Evolutionary conservation across 2,113 vertebrate genomes (phyloP).

Genomic region (Elanoides forficatus): DNA sequence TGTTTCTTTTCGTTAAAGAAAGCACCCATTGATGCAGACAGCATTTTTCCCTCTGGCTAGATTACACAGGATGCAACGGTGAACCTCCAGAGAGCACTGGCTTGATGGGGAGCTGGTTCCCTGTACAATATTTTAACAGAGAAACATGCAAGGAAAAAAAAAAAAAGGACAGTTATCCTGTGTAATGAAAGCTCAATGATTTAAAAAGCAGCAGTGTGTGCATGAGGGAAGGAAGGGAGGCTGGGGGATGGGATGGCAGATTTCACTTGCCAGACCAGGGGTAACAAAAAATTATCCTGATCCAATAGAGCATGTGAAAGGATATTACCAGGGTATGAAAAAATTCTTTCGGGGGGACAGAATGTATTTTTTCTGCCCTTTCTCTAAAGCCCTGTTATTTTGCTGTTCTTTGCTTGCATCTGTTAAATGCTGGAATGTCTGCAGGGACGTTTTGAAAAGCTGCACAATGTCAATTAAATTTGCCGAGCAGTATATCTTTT

Average conservation of each 20-base stretch:
- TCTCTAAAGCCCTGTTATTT: slow-evolving; percentile 51
- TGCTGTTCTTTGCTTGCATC: slow-evolving; percentile 57
- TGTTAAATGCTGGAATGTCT: slow-evolving; percentile 72
- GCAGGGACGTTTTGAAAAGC: slow-evolving; percentile 69
- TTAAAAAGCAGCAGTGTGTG: slow-evolving; percentile 29
- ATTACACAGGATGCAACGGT: neutral
- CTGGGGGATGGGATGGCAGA: neutral
- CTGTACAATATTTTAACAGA: neutral
- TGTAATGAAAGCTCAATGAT: slow-evolving; percentile 11
- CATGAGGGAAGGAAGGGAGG: neutral
- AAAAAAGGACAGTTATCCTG: neutral
- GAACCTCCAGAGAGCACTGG: neutral
- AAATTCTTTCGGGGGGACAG: neutral
- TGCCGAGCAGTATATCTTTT: slow-evolving; percentile 76
- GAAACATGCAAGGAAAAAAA: neutral
- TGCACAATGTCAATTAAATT: slow-evolving; percentile 79
- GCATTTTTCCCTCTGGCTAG: neutral
- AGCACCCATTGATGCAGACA: neutral
- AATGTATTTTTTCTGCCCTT: slow-evolving; percentile 13
- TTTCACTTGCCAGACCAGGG: neutral
- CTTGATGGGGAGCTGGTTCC: neutral
- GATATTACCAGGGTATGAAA: slow-evolving; percentile 39
- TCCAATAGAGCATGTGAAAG: slow-evolving; percentile 11
- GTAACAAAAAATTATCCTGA: slow-evolving; percentile 35
- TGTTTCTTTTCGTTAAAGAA: neutral